These are phyloP conservation scores for Galerucella calmariensis DNA, from an alignment of 2,888 invertebrate genomes.

Conservation along the genomic window DNA sequence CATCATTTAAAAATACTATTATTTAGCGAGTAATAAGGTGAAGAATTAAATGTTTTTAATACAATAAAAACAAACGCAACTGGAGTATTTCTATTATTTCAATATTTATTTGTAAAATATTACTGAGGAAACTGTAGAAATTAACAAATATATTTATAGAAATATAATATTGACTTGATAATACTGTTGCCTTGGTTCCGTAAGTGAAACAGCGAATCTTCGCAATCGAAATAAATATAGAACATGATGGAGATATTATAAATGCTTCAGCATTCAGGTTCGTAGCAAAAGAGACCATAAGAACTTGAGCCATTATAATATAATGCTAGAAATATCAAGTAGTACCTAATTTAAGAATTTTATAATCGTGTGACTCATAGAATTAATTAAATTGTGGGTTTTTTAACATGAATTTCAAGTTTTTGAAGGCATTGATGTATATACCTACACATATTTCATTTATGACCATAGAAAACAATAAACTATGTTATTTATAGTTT, in stretches of 20 bases:
- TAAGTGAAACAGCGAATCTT: background rate
- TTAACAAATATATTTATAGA: background rate
- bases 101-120: background rate
- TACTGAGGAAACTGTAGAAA: background rate
- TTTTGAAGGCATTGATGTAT: too few relatives aligned
- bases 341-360: too few relatives aligned
- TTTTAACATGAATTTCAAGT: too few relatives aligned
- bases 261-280: background rate
- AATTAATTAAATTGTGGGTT: too few relatives aligned
- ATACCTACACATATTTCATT: too few relatives aligned
- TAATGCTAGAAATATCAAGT: too few relatives aligned
- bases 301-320: too few relatives aligned
- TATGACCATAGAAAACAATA: too few relatives aligned
- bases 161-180: background rate
- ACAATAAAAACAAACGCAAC: background rate
- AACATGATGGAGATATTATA: background rate
- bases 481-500: too few relatives aligned
- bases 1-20: background rate
- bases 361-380: too few relatives aligned
- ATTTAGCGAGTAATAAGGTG: background rate
- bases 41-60: background rate
- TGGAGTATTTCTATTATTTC: background rate
- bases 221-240: background rate
- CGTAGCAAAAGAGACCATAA: background rate
- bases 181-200: background rate